Base-by-base conservation (phyloP, 1,140 invertebrate species). In the Drosophila subobscura region DNA sequence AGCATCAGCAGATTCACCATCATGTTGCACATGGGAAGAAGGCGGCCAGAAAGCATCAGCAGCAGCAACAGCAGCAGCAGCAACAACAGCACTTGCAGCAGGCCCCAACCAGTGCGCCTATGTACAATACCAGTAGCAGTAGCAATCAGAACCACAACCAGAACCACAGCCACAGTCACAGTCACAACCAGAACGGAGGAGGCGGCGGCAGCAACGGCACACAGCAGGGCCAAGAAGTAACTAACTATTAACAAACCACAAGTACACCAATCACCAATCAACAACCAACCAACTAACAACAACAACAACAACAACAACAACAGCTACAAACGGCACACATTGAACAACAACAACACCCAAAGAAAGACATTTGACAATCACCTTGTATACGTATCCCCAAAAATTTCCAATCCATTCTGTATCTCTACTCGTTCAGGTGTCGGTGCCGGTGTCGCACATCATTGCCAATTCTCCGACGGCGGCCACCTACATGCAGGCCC, bases 381-480 rank as follows among this genome's bases (percentile, higher is more conserved):
- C 12, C 33, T 33, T 29, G 27, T 29, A 33, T 8, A 20, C 16
- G 16, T 33, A 33, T 33, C 3, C 8, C 29, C 29, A 27, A 44
- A 58, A 46, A 23, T 51, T 16, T 27, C 50, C 6, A 22, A 44
- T 59, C 70, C 50, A 68, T 75, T 83, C 56, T 83, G 55, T 81
- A 68, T 71, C 81, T 63, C 78, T 80, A 51, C 68, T 58, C 56
- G 73, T 47, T 27, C 83, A 85, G 81, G 81, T 85, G 73, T 80
- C 81, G 52, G 81, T 85, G 57, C 77, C 81, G 77, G 89, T 90
- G 51, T 86, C 89, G 66, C 89, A 90, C 78, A 89, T 90, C 70
- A 90, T 90, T 72, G 89, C 89, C 58, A 90, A 90, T 51, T 91
- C 90, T 42, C 89, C 90, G 33, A 91, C 91, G 44, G 88, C 91